Evolutionary conservation across 1,140 invertebrate species (phyloP), one percentile per base, ranked within the genome.

Genomic region (Holcopasites calliopsidis): DNA sequence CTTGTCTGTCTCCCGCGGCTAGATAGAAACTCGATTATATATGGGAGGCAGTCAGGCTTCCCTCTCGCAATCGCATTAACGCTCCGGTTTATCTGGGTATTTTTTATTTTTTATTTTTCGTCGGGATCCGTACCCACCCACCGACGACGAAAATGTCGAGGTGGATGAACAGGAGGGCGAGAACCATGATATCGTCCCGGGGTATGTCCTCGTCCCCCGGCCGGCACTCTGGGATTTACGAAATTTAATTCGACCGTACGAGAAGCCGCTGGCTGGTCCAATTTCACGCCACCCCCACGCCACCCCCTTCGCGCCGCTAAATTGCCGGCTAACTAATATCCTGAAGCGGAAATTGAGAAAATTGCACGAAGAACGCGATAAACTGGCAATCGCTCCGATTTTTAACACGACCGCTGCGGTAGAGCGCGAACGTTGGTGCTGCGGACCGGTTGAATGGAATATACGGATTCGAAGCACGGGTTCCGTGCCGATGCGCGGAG

Each of bases 21-120:
- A 80, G 83, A 88, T 88, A 79, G 70, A 82, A 87, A 78, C 69
- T 80, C 80, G 82, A 87, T 86, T 87, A 87, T 81, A 86, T 76
- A 76, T 79, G 77, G 77, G 28, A 80, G 73, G 68, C 71, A 55
- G 40, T 68, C 66, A 26, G 31, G 38, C 49, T 28, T 73, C 72
- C 82, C 80, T 76, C 77, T 82, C 49, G 79, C 79, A 84, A 81
- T 81, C 68, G 79, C 82, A 69, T 85, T 85, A 78, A 72, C 57
- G 78, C 62, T 64, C 52, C 57, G 74, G 74, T 71, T 81, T 79
- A 78, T 81, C 72, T 44, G 50, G 54, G 10, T 52, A 65, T 75
- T 13, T 49, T 57, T 72, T 79, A 35, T 76, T 54, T 60, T 73
- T 66, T 62, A 44, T 58, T 58, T 28, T 28, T 33, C 55, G 44